Evolutionary conservation across 2,888 invertebrate species (phyloP).

Genomic region (Caenorhabditis sp.): DNA sequence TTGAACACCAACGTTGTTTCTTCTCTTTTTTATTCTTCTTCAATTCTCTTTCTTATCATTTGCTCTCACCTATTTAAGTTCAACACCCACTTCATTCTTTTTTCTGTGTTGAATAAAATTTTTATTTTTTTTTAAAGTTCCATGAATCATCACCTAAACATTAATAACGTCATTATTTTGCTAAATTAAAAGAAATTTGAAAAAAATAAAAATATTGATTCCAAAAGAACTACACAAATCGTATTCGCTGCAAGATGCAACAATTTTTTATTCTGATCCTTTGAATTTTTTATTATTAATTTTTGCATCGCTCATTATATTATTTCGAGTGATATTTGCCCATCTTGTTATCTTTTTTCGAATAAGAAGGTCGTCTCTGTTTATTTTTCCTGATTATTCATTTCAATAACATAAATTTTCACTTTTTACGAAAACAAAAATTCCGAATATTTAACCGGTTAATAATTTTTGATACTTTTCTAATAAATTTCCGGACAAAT

Average conservation of each 20-base stretch:
- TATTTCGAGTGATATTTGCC: no score
- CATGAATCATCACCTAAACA: background rate
- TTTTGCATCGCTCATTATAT: no score
- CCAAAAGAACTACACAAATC: no score
- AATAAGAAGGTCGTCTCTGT: background rate
- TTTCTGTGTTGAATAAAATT: background rate
- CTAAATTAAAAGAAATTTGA: background rate
- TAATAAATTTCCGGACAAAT: background rate
- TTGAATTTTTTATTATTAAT: background rate
- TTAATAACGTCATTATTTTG: background rate
- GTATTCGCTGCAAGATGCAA: no score
- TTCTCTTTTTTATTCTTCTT: background rate
- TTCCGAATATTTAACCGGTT: background rate
- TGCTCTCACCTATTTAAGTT: background rate
- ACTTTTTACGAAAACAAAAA: background rate
- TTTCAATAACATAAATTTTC: background rate
- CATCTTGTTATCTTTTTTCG: background rate
- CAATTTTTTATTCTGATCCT: no score
- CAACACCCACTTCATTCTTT: background rate
- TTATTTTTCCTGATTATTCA: background rate
- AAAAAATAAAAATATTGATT: no score
- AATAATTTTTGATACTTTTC: background rate
- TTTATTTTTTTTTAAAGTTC: background rate
- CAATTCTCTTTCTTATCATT: background rate
- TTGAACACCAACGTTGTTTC: background rate